phyloP scores from a whole-genome alignment of 2,888 invertebrate species.

The Camptogramma bilineatum region DNA sequence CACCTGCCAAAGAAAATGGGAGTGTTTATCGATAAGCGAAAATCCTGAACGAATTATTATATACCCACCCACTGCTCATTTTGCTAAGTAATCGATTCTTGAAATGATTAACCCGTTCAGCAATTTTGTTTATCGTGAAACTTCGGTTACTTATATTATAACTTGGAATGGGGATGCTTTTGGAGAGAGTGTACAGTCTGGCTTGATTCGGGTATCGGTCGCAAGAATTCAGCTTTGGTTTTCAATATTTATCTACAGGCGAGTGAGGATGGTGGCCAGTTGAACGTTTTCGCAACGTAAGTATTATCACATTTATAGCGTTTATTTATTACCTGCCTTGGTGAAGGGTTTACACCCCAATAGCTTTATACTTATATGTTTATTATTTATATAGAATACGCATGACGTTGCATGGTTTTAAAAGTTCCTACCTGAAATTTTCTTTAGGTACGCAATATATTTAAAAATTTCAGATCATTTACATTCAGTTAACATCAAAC shows the following conservation, averaged over 20 bases:
- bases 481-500: not conserved
- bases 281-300: constrained; percentile 59
- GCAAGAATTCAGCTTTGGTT: constrained; percentile 59
- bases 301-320: constrained; percentile 61
- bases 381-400: not conserved
- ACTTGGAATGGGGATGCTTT: constrained; percentile 47
- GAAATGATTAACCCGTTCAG: not conserved
- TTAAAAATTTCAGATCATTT: not conserved
- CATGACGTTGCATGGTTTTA: not conserved
- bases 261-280: constrained; percentile 61
- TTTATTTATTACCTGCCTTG: constrained; percentile 43
- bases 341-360: constrained; percentile 40
- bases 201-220: constrained; percentile 61
- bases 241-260: constrained; percentile 47
- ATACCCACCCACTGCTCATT: too few relatives aligned
- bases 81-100: not conserved
- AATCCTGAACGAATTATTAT: not conserved
- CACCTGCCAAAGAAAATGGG: constrained; percentile 1
- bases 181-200: constrained; percentile 57
- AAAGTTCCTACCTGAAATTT: too few relatives aligned
- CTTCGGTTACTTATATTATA: constrained; percentile 8
- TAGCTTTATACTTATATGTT: constrained; percentile 27
- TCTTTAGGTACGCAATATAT: too few relatives aligned
- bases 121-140: constrained; percentile 12
- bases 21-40: constrained; percentile 17